phyloP scores from a whole-genome alignment of 2,888 invertebrate species.

The Chrysina gloriosa region DNA sequence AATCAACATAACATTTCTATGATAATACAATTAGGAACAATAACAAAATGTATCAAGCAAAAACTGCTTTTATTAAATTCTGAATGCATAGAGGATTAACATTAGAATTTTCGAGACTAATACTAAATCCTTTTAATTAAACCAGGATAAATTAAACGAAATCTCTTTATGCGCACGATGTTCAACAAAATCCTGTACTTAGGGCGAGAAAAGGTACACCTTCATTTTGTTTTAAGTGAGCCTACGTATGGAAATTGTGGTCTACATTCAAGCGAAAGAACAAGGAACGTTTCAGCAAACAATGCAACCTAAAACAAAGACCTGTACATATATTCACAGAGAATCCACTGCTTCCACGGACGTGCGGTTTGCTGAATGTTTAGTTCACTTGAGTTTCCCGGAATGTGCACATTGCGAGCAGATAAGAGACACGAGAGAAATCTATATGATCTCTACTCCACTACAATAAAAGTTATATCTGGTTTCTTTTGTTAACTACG shows the following conservation, averaged over 20 bases:
- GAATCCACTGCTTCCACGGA: conserved; percentile 22
- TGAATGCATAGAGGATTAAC: neutral
- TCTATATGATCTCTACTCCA: conserved; percentile 29
- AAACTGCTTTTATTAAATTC: too few relatives aligned
- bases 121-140: conserved; percentile 17
- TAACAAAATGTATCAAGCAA: too few relatives aligned
- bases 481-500: neutral
- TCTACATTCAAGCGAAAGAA: conserved; percentile 23
- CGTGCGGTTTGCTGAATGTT: conserved; percentile 22
- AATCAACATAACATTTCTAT: too few relatives aligned
- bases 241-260: conserved; percentile 26
- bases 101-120: too few relatives aligned
- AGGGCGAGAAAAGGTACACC: conserved; percentile 13
- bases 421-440: conserved; percentile 26
- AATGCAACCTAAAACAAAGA: conserved; percentile 29
- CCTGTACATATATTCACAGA: conserved; percentile 24
- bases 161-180: neutral
- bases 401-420: conserved; percentile 6
- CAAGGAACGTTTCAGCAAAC: conserved; percentile 21
- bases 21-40: too few relatives aligned
- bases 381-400: conserved; percentile 20
- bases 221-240: conserved; percentile 5
- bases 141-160: conserved; percentile 21
- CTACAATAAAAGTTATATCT: conserved; percentile 29
- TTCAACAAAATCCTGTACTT: conserved; percentile 15